Conservation (phyloP, 2,113 vertebrate genomes). For the Turnix velox region DNA sequence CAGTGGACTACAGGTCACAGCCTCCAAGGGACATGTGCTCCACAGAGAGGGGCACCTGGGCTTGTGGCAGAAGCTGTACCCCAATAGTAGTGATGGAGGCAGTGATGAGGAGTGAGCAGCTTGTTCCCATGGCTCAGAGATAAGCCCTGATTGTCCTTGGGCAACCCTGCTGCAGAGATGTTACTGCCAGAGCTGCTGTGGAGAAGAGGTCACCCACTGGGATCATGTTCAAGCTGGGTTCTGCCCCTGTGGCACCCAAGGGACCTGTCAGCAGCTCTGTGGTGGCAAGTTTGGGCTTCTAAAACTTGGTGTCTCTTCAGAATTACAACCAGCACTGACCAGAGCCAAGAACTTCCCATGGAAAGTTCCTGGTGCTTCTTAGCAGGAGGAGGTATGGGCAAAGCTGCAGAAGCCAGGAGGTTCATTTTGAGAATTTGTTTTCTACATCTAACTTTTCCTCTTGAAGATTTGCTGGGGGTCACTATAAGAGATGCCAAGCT, state of each 20-base stretch:
- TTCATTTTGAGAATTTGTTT: background rate
- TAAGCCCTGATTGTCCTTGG: background rate
- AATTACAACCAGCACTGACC: background rate
- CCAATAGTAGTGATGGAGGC: fast-evolving
- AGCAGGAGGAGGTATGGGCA: background rate
- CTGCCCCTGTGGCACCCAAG: background rate
- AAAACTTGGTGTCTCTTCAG: background rate
- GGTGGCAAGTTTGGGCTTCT: background rate
- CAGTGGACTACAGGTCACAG: background rate
- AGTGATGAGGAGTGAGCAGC: background rate
- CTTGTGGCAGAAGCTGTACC: fast-evolving
- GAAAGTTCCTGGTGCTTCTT: fast-evolving
- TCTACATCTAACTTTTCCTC: background rate
- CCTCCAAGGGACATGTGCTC: fast-evolving
- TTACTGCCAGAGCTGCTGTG: background rate
- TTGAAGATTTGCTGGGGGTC: background rate
- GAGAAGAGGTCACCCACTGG: background rate
- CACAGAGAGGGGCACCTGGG: background rate
- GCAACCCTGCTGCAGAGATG: background rate
- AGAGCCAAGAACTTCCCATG: background rate
- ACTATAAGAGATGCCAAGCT: background rate
- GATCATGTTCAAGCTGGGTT: background rate
- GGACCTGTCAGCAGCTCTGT: background rate
- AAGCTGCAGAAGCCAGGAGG: background rate
- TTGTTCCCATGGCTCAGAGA: background rate